Conservation (phyloP, 2,113 vertebrate species). For the Carlito syrichta region DNA sequence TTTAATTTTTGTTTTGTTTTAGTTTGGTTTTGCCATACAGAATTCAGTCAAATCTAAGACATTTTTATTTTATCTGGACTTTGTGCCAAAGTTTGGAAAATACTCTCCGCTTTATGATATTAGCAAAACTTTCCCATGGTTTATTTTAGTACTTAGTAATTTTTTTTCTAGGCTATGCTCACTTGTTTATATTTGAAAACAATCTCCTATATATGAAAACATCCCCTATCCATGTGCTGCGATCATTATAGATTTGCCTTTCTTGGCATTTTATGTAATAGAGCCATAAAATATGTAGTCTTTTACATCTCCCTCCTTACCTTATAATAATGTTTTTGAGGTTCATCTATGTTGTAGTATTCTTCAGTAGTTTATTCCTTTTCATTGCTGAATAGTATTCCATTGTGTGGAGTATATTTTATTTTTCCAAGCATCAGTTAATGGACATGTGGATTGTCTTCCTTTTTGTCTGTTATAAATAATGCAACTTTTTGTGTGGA, state of each 20-base stretch:
- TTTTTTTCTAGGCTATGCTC: background rate
- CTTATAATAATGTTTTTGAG: background rate
- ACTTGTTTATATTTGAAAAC: background rate
- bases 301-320: background rate
- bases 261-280: background rate
- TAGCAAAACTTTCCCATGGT: background rate
- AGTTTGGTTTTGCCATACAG: background rate
- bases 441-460: background rate
- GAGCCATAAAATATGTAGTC: background rate
- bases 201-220: too few relatives aligned
- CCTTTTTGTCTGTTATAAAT: background rate
- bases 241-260: background rate
- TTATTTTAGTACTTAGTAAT: background rate
- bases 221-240: background rate
- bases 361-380: background rate
- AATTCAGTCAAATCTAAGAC: background rate
- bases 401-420: background rate
- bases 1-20: background rate
- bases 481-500: background rate
- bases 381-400: background rate
- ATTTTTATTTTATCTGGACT: background rate
- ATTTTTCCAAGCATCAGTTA: background rate
- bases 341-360: background rate
- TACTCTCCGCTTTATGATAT: background rate
- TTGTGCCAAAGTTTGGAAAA: constrained; percentile 3